Conservation (phyloP, 1,140 invertebrate species). For the Drosophila pseudoananassae region DNA sequence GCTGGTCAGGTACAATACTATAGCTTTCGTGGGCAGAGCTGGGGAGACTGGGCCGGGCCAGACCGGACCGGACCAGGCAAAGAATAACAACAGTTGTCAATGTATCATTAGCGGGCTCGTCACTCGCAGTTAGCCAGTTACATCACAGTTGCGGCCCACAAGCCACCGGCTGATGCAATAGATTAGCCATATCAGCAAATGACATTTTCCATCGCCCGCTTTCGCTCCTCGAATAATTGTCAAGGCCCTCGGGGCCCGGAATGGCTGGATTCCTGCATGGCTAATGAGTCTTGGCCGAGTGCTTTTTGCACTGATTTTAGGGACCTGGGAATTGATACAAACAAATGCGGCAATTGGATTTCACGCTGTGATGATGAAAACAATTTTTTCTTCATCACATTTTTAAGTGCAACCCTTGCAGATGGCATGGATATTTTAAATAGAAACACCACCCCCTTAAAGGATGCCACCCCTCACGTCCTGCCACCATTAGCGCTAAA, state of each 20-base stretch:
- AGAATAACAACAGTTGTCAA: conserved; percentile 68
- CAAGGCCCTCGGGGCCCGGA: conserved; percentile 24
- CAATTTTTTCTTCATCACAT: conserved; percentile 10
- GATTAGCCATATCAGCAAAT: conserved; percentile 63
- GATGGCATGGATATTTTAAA: conserved; percentile 7
- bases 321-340: conserved; percentile 30
- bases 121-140: conserved; percentile 25
- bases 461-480: not conserved
- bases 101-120: conserved; percentile 66
- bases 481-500: conserved; percentile 10
- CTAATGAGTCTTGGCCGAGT: conserved; percentile 43
- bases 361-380: conserved; percentile 48
- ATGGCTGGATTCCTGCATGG: conserved; percentile 31
- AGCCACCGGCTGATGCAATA: conserved; percentile 51
- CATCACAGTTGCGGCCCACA: conserved; percentile 11
- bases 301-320: conserved; percentile 48
- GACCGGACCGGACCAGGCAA: not conserved
- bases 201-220: conserved; percentile 34
- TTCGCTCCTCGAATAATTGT: conserved; percentile 53
- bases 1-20: conserved; percentile 8
- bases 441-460: not conserved
- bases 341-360: conserved; percentile 47
- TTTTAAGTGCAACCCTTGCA: conserved; percentile 58
- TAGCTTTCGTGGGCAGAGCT: not conserved
- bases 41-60: not conserved